Evolutionary conservation across 2,113 vertebrate genomes (phyloP), one percentile per base, ranked within the genome.

Genomic region (Ceuthmochares aereus): DNA sequence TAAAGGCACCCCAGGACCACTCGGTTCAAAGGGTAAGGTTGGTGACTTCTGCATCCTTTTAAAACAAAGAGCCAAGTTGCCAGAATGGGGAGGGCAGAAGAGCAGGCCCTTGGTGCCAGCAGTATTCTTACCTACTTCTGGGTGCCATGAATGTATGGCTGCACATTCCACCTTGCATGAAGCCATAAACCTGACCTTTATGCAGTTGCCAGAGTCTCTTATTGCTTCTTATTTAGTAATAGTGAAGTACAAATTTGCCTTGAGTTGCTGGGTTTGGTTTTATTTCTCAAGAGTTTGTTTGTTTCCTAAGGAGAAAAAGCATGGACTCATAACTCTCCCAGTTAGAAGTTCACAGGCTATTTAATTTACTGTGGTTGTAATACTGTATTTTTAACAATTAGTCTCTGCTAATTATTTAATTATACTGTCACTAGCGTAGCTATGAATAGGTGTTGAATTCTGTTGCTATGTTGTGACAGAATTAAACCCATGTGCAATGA

Each of bases 341-440:
- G 68, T 63, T 70, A 64, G 59, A 93, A 68, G 52, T 67, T 42
- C 52, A 70, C 18, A 84, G 68, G 73, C 56, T 86, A 78, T 84
- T 92, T 88, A 76, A 85, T 91, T 94, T 67, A 68, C 23, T 54
- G 54, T 54, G 87, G 74, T 29, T 96, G 81, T 70, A 90, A 88
- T 81, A 49, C 64, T 1, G 3, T 88, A 49, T 84, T 95, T 90
- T 87, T 91, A 91, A 59, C 75, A 94, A 96, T 97, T 96, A 92
- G 80, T 81, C 26, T 14, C 34, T 68, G 43, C 87, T 96, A 97
- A 96, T 96, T 94, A 90, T 36, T 81, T 93, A 94, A 96, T 95
- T 94, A 88, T 32, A 72, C 47, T 66, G 83, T 73, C 68, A 60
- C 64, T 70, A 42, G 34, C n/a, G 52, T 55, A 90, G 19, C 82